Conservation (phyloP, 2,888 invertebrate species). For the Malacosoma neustria region DNA sequence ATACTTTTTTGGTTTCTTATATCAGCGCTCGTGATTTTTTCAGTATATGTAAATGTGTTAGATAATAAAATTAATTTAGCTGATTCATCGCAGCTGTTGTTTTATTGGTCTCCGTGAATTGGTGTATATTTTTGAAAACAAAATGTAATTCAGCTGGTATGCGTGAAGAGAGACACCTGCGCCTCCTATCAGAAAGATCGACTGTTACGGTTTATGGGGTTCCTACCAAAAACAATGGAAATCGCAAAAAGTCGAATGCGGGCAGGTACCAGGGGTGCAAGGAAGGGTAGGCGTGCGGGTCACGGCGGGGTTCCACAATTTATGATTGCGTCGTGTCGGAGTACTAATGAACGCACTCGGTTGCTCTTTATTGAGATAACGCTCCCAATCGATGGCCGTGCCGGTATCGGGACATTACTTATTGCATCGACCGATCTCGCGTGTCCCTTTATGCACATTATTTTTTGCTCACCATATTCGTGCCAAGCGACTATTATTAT, state of each 20-base stretch:
- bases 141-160: conserved; percentile 62
- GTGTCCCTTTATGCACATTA: conserved; percentile 49
- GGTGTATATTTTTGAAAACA: conserved; percentile 51
- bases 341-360: conserved; percentile 72
- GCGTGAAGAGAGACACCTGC: conserved; percentile 69
- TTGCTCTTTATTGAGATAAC: conserved; percentile 73
- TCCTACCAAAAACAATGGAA: conserved; percentile 66
- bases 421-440: conserved; percentile 55
- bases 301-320: conserved; percentile 69
- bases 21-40: not conserved
- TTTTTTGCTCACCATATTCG: conserved; percentile 50
- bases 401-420: conserved; percentile 56
- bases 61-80: conserved; percentile 24
- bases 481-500: conserved; percentile 59
- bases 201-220: conserved; percentile 64
- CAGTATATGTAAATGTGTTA: not conserved
- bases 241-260: conserved; percentile 68
- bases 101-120: conserved; percentile 50
- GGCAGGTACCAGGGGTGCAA: conserved; percentile 46
- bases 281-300: conserved; percentile 57
- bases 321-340: conserved; percentile 71
- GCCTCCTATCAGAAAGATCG: conserved; percentile 52
- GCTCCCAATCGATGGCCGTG: conserved; percentile 53
- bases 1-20: not conserved
- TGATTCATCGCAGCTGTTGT: conserved; percentile 53